Percentiles rank a stretch among this genome's conserved stretches.
These are phyloP conservation scores for Nanorana parkeri DNA, from an alignment of 2,113 vertebrate genomes.

Conservation along the genomic window DNA sequence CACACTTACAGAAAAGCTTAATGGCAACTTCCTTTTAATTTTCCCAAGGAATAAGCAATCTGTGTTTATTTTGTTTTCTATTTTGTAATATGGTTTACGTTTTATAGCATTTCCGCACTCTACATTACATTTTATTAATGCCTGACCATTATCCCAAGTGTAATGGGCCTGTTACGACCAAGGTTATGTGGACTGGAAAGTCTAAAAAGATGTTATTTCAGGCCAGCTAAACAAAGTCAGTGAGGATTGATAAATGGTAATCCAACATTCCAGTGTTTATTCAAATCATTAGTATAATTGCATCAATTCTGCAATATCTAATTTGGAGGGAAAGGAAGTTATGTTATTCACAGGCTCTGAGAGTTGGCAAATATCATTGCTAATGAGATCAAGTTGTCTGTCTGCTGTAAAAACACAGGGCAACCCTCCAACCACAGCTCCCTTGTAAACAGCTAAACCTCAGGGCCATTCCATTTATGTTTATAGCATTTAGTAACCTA, in stretches of 20 bases:
- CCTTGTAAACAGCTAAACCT: too few relatives aligned
- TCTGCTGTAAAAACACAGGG: too few relatives aligned
- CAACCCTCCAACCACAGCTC: too few relatives aligned
- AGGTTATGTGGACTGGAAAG: background rate
- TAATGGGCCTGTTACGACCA: constrained; percentile 8
- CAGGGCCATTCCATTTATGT: too few relatives aligned
- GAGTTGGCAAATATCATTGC: too few relatives aligned
- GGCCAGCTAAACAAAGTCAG: background rate
- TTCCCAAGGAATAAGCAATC: background rate
- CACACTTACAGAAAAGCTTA: background rate
- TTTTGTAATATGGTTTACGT: background rate
- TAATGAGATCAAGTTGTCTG: too few relatives aligned
- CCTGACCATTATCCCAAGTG: background rate
- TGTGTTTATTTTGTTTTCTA: background rate
- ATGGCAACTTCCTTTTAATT: background rate
- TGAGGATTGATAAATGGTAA: background rate
- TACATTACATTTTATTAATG: background rate
- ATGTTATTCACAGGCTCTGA: too few relatives aligned
- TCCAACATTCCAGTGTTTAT: background rate
- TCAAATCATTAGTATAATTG: too few relatives aligned
- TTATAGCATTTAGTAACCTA: too few relatives aligned
- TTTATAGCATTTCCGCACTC: too few relatives aligned
- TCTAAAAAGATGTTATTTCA: constrained; percentile 4
- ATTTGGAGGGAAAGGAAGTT: too few relatives aligned
- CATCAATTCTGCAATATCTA: background rate